Base-by-base conservation (phyloP, 2,113 vertebrate species). In the Paramormyrops kingsleyae region DNA sequence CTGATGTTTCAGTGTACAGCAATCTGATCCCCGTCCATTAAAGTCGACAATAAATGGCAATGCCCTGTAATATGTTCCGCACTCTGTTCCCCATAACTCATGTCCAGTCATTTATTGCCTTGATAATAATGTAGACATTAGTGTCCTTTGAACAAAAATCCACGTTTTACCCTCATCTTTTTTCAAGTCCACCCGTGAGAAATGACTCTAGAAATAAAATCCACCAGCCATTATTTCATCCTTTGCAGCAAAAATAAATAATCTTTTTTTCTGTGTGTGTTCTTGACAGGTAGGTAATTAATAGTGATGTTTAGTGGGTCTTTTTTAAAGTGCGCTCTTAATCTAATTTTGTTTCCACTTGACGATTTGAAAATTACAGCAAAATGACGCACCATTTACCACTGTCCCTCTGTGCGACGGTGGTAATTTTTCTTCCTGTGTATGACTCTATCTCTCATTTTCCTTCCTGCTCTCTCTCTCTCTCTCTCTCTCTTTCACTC, bases 291-390 rank as follows among this genome's bases (percentile, higher is more conserved):
- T 46, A 91, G 92, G 94, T 96, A 95, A 96, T 96, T 95, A 95
- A 96, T 96, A 92, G 95, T 95, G 95, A 96, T 94, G 95, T 95
- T 96, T 94, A 96, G 94, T 94, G 93, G 94, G 95, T 95, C 94
- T 94, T 94, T 95, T 96, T 96, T 94, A 95, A 94, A 93, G 83
- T 91, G 94, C 91, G 94, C 94, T 94, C 94, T 96, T 96, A 96
- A 96, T 96, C 96, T 96, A 95, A 96, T 96, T 96, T 96, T 95
- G 94, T 96, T 96, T 96, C 95, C 94, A 95, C 94, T 95, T 93
- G 13, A 91, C 94, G 95, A 96, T 96, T 96, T 95, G 95, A 96
- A 96, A 96, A 96, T 96, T 95, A 96, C 95, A 93, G 93, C 93
- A 94, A 94, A 95, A 95, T 94, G 94, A 96, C 91, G 93, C 93